Percentiles rank a stretch among this genome's conserved stretches.
Conservation (phyloP, 2,888 invertebrate genomes). For the Stenolophus ochropezus region DNA sequence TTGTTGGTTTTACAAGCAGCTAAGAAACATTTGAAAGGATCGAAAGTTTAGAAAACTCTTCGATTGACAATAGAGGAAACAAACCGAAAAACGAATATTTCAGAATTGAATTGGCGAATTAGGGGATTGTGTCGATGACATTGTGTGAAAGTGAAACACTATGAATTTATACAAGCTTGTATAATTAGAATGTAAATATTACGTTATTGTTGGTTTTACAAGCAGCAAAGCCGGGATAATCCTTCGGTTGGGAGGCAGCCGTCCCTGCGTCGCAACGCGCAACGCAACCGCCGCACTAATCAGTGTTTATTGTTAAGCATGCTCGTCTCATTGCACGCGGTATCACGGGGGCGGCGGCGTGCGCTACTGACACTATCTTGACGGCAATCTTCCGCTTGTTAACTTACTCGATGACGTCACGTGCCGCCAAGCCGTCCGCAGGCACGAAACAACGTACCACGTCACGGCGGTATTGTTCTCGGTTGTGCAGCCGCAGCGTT, state of each 20-base stretch:
- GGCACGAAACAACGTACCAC: slow-evolving; percentile 37
- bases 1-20: too few species aligned
- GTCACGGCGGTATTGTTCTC: slow-evolving; percentile 19
- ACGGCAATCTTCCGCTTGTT: slow-evolving; percentile 60
- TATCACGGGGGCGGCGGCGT: slow-evolving; percentile 19
- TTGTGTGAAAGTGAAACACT: neutral
- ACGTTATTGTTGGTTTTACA: neutral
- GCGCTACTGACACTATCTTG: slow-evolving; percentile 53
- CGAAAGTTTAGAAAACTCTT: too few species aligned
- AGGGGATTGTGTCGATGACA: neutral
- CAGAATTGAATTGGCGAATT: too few species aligned
- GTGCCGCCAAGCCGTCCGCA: slow-evolving; percentile 25
- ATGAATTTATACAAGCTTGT: neutral
- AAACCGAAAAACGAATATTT: too few species aligned
- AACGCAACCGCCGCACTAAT: slow-evolving; percentile 18
- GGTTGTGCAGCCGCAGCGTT: neutral
- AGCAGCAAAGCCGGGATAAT: neutral
- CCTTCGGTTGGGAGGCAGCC: neutral
- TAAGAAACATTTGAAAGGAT: too few species aligned
- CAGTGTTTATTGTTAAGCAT: slow-evolving; percentile 31
- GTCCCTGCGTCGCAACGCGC: neutral
- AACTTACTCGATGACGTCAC: slow-evolving; percentile 59
- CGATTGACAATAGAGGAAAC: too few species aligned
- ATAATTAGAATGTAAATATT: too few species aligned
- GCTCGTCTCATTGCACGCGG: slow-evolving; percentile 34